Conservation (phyloP, 2,113 vertebrate genomes). For the Bostrychus sinensis region DNA sequence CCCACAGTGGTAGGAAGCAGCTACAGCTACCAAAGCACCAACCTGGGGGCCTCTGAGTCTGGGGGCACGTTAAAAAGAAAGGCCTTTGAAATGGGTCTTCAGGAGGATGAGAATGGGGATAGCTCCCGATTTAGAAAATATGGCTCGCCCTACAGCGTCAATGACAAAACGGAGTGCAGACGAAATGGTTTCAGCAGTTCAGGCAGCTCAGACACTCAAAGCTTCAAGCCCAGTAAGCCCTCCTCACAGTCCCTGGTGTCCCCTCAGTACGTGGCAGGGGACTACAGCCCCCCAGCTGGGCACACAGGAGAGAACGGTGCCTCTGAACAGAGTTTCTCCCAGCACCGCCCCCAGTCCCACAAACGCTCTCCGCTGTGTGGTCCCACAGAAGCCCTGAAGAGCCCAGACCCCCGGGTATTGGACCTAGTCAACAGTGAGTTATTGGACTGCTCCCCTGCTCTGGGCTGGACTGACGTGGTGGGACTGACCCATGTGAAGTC, state of each 20-base stretch:
- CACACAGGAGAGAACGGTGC: constrained; percentile 81
- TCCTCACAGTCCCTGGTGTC: constrained; percentile 84
- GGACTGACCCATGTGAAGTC: constrained; percentile 89
- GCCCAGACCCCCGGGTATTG: constrained; percentile 82
- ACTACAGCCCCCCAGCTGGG: constrained; percentile 83
- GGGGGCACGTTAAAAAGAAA: constrained; percentile 88
- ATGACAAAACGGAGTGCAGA: constrained; percentile 85
- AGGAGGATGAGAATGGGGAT: constrained; percentile 81
- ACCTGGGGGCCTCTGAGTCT: constrained; percentile 77
- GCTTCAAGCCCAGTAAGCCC: constrained; percentile 85
- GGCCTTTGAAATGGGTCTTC: constrained; percentile 84
- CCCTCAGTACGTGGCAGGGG: constrained; percentile 79
- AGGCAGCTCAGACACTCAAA: constrained; percentile 74
- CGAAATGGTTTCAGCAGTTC: constrained; percentile 82
- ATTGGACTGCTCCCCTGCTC: constrained; percentile 86
- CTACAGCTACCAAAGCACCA: constrained; percentile 85
- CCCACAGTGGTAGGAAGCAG: constrained; percentile 82
- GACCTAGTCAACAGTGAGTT: constrained; percentile 88
- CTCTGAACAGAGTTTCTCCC: constrained; percentile 72
- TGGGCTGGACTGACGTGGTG: constrained; percentile 90
- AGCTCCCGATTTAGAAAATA: constrained; percentile 88
- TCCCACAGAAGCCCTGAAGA: constrained; percentile 83
- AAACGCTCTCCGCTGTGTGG: constrained; percentile 70
- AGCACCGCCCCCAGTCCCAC: constrained; percentile 64
- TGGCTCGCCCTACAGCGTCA: constrained; percentile 80